A percentile compares a stretch with the other conserved stretches of the same genome.
Evolutionary conservation across 2,797 vertebrate species (phyloP).

Genomic region (Anguilla marmorata): DNA sequence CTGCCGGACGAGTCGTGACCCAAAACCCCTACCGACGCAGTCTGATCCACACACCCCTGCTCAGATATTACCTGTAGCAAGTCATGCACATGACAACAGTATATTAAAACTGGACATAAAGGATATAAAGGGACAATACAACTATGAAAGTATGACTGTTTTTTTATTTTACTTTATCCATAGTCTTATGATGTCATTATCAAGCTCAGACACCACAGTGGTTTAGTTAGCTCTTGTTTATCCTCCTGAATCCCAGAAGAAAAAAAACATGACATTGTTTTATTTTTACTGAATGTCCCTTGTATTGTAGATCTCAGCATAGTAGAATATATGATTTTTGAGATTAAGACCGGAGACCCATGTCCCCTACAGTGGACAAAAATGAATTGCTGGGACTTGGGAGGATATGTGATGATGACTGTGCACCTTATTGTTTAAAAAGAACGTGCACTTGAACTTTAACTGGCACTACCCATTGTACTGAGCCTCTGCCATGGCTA

Average conservation of each 20-base stretch:
- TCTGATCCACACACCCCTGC: conserved; percentile 81
- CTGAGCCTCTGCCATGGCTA: neutral
- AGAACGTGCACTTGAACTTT: neutral
- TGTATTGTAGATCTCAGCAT: too few relatives aligned
- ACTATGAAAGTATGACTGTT: neutral
- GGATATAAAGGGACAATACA: neutral
- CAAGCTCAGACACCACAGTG: too few relatives aligned
- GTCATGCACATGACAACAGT: conserved; percentile 28
- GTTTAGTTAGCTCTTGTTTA: neutral
- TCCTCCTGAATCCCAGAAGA: neutral
- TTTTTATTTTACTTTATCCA: neutral
- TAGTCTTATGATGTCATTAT: neutral
- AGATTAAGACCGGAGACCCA: too few relatives aligned
- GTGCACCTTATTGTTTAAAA: neutral
- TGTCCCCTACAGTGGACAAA: too few relatives aligned
- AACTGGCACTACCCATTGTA: neutral
- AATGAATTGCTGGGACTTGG: too few relatives aligned
- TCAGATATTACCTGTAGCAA: conserved; percentile 77
- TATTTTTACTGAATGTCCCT: too few relatives aligned
- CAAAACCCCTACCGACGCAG: conserved; percentile 59
- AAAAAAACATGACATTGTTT: too few relatives aligned
- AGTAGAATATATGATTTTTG: neutral
- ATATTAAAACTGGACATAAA: neutral
- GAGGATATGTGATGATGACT: too few relatives aligned
- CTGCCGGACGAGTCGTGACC: conserved; percentile 69